Percentiles rank a stretch among this genome's conserved stretches.
Evolutionary conservation across 2,888 invertebrate species (phyloP).

Genomic region (Cylloceria caligata): DNA sequence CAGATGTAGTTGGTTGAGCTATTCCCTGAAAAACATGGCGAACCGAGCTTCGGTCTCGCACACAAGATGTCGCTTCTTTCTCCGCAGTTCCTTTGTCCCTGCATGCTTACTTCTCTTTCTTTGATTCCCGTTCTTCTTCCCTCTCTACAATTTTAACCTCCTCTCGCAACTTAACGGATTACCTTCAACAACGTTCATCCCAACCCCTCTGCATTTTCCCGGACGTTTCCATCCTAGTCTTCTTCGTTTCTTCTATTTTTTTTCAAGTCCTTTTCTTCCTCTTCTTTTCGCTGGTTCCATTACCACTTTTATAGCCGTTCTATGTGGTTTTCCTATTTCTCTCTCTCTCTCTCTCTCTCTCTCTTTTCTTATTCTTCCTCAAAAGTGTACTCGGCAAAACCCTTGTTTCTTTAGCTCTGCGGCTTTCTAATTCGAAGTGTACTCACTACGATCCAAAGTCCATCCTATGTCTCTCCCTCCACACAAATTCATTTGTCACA

Average conservation of each 20-base stretch:
- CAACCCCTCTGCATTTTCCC: slow-evolving; percentile 43
- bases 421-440: slow-evolving; percentile 31
- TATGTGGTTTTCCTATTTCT: background rate
- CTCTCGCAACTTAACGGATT: slow-evolving; percentile 56
- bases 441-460: slow-evolving; percentile 20
- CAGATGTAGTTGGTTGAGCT: slow-evolving; percentile 23
- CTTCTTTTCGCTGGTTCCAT: slow-evolving; percentile 33
- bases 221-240: slow-evolving; percentile 35
- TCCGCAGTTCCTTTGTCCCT: slow-evolving; percentile 36
- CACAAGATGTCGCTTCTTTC: slow-evolving; percentile 59
- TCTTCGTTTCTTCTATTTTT: slow-evolving; percentile 10
- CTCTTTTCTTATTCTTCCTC: background rate
- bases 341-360: background rate
- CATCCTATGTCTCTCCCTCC: background rate
- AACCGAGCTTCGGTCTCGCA: slow-evolving; percentile 20
- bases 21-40: slow-evolving; percentile 34
- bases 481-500: slow-evolving; percentile 10
- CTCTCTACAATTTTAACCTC: slow-evolving; percentile 49
- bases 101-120: slow-evolving; percentile 42
- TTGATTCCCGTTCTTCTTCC: slow-evolving; percentile 32
- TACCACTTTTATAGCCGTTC: slow-evolving; percentile 41
- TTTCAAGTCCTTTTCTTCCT: slow-evolving; percentile 13
- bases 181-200: slow-evolving; percentile 31
- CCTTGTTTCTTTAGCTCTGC: slow-evolving; percentile 8
- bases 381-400: background rate